Evolutionary conservation across 2,888 invertebrate species (phyloP).

Genomic region (Drosophila kokeensis): DNA sequence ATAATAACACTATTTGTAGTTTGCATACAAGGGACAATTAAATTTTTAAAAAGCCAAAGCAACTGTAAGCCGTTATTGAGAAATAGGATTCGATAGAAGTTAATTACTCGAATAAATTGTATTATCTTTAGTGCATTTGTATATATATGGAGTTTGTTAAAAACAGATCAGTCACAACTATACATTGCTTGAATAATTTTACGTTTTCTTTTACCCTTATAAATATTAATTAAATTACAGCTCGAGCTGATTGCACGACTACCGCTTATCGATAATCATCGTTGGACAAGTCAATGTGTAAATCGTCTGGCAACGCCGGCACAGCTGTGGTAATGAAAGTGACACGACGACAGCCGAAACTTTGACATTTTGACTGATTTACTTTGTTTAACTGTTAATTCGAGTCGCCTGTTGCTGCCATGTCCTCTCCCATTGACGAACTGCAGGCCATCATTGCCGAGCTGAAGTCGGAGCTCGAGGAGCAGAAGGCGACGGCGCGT

Average conservation of each 20-base stretch:
- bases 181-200: too few species aligned
- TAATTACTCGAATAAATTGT: not conserved
- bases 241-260: not conserved
- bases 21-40: not conserved
- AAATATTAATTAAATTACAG: not conserved
- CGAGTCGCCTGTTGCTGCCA: slow-evolving; percentile 67
- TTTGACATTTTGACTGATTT: not conserved
- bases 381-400: not conserved
- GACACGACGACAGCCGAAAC: slow-evolving; percentile 65
- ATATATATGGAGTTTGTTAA: not conserved
- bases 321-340: slow-evolving; percentile 47
- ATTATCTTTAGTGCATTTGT: not conserved
- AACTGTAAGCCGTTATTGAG: not conserved
- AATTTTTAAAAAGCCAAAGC: not conserved
- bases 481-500: slow-evolving; percentile 64
- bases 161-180: not conserved
- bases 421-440: slow-evolving; percentile 87
- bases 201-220: too few species aligned
- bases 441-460: slow-evolving; percentile 88
- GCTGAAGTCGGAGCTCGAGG: slow-evolving; percentile 88
- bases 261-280: slow-evolving; percentile 11
- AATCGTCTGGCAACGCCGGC: not conserved
- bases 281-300: not conserved
- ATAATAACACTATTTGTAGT: not conserved
- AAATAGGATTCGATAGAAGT: not conserved